Conservation (phyloP, 2,888 invertebrate genomes). For the Tholera decimalis region DNA sequence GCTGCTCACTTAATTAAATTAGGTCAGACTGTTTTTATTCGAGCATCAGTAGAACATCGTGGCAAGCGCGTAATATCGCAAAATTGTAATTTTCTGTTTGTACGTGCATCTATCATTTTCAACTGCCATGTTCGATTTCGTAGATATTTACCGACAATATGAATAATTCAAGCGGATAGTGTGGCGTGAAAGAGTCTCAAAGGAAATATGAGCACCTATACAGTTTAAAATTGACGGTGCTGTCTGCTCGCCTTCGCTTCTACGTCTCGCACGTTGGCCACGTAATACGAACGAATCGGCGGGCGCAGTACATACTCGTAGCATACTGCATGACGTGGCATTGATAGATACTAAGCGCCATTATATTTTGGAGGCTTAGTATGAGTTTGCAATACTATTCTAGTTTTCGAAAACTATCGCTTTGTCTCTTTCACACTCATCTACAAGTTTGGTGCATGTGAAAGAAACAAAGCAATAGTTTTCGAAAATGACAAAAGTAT, state of each 20-base stretch:
- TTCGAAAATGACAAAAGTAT: too few species aligned
- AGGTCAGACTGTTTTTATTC: slow-evolving; percentile 46
- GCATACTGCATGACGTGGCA: too few species aligned
- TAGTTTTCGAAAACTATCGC: too few species aligned
- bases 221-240: slow-evolving; percentile 83
- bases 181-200: slow-evolving; percentile 86
- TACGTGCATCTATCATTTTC: slow-evolving; percentile 69
- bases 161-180: slow-evolving; percentile 86
- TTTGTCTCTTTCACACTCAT: too few species aligned
- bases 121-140: slow-evolving; percentile 79
- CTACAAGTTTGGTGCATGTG: too few species aligned
- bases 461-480: too few species aligned
- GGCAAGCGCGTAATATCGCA: neutral
- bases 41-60: slow-evolving; percentile 25
- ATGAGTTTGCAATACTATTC: too few species aligned
- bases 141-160: slow-evolving; percentile 84
- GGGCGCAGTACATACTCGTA: neutral
- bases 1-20: slow-evolving; percentile 67
- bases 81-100: slow-evolving; percentile 35
- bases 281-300: slow-evolving; percentile 31
- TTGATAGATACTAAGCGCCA: too few species aligned
- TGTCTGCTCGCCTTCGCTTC: slow-evolving; percentile 64
- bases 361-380: too few species aligned
- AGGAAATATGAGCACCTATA: slow-evolving; percentile 84
- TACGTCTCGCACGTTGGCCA: slow-evolving; percentile 41